Percentiles rank a stretch among this genome's conserved stretches.
These are phyloP conservation scores for Cossypha dichroa DNA, from an alignment of 2,797 vertebrate species.

Conservation along the genomic window DNA sequence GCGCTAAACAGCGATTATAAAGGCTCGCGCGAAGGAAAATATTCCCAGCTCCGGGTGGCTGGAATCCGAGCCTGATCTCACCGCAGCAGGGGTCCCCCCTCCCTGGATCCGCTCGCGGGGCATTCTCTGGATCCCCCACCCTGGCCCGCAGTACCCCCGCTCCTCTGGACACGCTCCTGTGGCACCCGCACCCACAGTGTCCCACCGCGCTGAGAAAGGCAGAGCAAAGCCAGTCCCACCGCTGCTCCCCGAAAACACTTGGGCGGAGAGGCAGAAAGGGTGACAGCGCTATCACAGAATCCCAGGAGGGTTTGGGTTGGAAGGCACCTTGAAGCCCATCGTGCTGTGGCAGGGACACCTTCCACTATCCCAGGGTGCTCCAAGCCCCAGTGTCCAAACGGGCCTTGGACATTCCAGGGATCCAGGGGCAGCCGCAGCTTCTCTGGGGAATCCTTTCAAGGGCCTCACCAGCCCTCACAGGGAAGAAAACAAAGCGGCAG, in stretches of 20 bases:
- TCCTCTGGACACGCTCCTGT: accelerated
- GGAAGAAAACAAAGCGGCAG: not conserved
- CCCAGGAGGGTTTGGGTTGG: not conserved
- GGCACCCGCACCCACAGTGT: not conserved
- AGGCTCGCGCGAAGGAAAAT: not conserved
- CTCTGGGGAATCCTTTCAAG: not conserved
- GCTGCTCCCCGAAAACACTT: not conserved
- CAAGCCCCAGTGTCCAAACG: accelerated
- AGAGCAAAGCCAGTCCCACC: too few relatives aligned
- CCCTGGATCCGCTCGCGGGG: too few relatives aligned
- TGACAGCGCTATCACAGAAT: not conserved
- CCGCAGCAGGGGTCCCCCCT: too few relatives aligned
- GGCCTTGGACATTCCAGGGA: not conserved
- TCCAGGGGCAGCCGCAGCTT: not conserved
- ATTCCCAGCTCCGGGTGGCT: not conserved
- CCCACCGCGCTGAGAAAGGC: not conserved
- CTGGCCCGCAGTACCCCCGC: accelerated
- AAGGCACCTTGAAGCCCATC: not conserved
- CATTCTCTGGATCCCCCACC: accelerated
- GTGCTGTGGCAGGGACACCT: not conserved
- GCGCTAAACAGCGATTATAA: not conserved
- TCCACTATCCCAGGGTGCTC: accelerated
- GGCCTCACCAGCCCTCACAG: too few relatives aligned
- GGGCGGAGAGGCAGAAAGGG: too few relatives aligned
- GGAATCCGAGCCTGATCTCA: not conserved